Evolutionary conservation across 2,888 invertebrate genomes (phyloP), one percentile per base, ranked within the genome.

Genomic region (Drymonia ruficornis): DNA sequence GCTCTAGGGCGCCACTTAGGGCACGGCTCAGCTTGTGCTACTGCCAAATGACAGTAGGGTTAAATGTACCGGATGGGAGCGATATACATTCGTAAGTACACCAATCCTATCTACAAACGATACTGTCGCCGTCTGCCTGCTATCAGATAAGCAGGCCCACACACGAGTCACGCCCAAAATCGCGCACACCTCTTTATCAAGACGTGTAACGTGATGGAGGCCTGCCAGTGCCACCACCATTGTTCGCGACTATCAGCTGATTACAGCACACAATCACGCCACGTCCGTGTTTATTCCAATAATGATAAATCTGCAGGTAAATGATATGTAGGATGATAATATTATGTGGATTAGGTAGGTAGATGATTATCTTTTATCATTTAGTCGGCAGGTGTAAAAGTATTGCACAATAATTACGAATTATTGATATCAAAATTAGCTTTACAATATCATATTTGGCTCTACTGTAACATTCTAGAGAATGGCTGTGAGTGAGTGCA

Each of bases 141-240:
- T 43, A 43, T 46, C 46, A 13, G 46, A 46, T n/a, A 29, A 43
- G 29, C n/a, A 29, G 29, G 8, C 29, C 13, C 46, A 29, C 29
- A 29, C 29, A 46, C 15, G 29, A 29, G 46, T 46, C 46, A 46
- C 46, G 46, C 46, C 46, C 46, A 46, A 29, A 43, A 46, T 12
- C 29, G 28, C 46, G 29, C 46, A 46, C 46, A 46, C 46, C 46
- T 46, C 29, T 8, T 23, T 44, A 23, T 44, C 16, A 16, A 4
- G 11, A 3, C 13, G 43, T 18, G 42, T 42, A 15, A n/a, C 46
- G 46, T 46, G 46, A 46, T 29, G 46, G 46, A 29, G 46, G 28
- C 46, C 29, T 46, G 29, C 15, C 46, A 15, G 43, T 11, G 19
- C 31, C 23, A 31, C 31, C 11, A 18, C 6, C 6, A 19, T 1